Percentiles rank a stretch among this genome's conserved stretches.
Evolutionary conservation across 2,888 invertebrate genomes (phyloP).

Genomic region (Athalia circularis): DNA sequence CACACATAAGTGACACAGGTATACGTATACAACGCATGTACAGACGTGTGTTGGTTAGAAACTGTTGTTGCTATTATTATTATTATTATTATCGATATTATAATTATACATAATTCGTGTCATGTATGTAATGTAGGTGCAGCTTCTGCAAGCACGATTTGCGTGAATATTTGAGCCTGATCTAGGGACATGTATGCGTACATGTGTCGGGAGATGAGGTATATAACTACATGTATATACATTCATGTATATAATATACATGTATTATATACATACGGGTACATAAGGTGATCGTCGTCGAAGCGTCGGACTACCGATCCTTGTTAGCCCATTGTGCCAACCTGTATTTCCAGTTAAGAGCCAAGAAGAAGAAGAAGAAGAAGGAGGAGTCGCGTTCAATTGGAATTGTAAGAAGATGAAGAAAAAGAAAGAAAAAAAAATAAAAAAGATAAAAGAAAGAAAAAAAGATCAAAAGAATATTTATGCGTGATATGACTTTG

Average conservation of each 20-base stretch:
- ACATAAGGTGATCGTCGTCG: conserved; percentile 3
- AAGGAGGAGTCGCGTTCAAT: not conserved
- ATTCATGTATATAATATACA: not conserved
- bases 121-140: too few relatives aligned
- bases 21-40: not conserved
- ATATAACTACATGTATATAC: not conserved
- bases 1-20: not conserved
- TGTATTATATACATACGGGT: not conserved
- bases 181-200: too few relatives aligned
- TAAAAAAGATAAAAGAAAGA: too few relatives aligned
- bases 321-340: conserved; percentile 32
- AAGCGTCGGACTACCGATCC: conserved; percentile 8
- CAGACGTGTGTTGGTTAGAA: not conserved
- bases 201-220: too few relatives aligned
- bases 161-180: too few relatives aligned
- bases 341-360: conserved; percentile 40
- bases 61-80: too few relatives aligned
- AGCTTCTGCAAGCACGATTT: too few relatives aligned
- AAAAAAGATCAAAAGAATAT: too few relatives aligned
- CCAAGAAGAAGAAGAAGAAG: not conserved
- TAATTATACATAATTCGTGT: too few relatives aligned
- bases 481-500: too few relatives aligned
- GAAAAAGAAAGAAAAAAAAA: not conserved
- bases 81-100: too few relatives aligned
- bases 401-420: not conserved